Evolutionary conservation across 2,797 vertebrate genomes (phyloP).

Genomic region (Channa striata): DNA sequence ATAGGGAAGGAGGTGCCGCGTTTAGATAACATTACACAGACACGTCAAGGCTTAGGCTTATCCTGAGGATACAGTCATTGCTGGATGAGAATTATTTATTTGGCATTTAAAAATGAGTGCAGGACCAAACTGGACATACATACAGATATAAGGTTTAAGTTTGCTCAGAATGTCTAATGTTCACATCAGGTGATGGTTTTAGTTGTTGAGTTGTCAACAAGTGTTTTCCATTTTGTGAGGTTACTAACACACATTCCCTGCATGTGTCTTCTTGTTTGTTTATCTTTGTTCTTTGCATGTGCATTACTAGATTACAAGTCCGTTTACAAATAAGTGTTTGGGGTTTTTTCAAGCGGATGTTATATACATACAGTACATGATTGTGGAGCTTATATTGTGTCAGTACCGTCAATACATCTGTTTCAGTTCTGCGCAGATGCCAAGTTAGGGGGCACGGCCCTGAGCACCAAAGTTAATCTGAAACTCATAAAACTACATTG

Average conservation of each 20-base stretch:
- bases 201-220: neutral
- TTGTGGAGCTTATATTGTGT: too few species aligned
- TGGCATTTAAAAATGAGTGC: slow-evolving; percentile 4
- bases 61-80: slow-evolving; percentile 14
- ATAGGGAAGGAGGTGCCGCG: slow-evolving; percentile 31
- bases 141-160: neutral
- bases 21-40: slow-evolving; percentile 56
- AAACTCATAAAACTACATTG: too few species aligned
- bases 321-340: too few species aligned
- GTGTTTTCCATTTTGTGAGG: neutral
- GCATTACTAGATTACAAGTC: neutral
- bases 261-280: neutral
- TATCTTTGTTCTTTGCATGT: neutral
- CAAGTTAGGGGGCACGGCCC: too few species aligned
- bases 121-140: neutral
- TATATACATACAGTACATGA: too few species aligned
- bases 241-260: neutral
- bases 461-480: too few species aligned
- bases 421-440: too few species aligned
- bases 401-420: too few species aligned
- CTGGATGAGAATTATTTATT: slow-evolving; percentile 6
- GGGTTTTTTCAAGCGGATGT: too few species aligned
- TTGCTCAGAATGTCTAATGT: neutral
- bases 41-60: slow-evolving; percentile 48
- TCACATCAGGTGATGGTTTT: neutral